phyloP scores from a whole-genome alignment of 2,797 vertebrate genomes.

The Sebastes hopkinsi region DNA sequence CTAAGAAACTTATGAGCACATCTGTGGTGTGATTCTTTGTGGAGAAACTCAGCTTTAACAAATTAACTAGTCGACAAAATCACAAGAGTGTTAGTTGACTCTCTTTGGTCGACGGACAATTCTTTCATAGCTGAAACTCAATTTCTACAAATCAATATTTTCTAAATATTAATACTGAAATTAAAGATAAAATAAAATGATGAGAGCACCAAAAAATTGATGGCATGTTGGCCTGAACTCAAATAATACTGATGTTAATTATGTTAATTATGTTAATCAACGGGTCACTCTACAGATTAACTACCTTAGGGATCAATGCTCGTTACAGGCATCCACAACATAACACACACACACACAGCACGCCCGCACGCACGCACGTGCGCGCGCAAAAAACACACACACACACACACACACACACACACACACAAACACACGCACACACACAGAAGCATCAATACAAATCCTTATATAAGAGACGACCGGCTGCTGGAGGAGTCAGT shows the following conservation, averaged over 20 bases:
- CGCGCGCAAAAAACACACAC: too few species aligned
- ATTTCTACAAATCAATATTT: too few species aligned
- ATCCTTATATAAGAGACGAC: background rate
- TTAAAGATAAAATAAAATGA: background rate
- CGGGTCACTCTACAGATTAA: background rate
- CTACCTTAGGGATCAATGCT: background rate
- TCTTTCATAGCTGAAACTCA: too few species aligned
- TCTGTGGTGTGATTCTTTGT: too few species aligned
- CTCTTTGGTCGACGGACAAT: too few species aligned
- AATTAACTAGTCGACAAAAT: too few species aligned
- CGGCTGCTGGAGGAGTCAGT: background rate
- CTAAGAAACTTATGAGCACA: too few species aligned
- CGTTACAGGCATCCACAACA: background rate
- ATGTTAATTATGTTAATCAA: too few species aligned
- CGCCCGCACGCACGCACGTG: background rate
- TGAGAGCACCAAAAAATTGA: background rate
- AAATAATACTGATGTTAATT: background rate
- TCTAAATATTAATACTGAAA: too few species aligned
- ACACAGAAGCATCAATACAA: background rate
- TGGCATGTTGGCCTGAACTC: background rate
- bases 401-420: background rate
- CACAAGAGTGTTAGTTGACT: too few species aligned
- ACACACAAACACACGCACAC: background rate
- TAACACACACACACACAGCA: background rate
- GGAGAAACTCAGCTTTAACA: too few species aligned